Percentiles rank a stretch among this genome's conserved stretches.
These are phyloP conservation scores for Osedax frankpressi DNA, from an alignment of 2,888 invertebrate species.

Conservation along the genomic window DNA sequence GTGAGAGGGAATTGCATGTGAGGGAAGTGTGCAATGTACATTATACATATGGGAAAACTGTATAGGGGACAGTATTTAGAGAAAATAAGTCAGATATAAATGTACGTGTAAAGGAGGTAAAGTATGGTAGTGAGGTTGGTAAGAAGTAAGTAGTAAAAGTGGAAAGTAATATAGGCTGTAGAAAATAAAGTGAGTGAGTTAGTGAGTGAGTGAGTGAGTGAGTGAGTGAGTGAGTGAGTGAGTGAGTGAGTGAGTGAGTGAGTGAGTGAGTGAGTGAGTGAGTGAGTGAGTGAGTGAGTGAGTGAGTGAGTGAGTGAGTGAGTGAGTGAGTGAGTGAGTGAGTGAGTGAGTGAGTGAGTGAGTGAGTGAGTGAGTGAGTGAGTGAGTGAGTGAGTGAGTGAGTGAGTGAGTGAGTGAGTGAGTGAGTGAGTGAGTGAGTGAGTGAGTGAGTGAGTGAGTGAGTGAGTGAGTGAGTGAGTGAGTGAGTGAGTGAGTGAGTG, in stretches of 20 bases:
- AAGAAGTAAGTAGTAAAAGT: too few species aligned
- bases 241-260: neutral
- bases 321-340: neutral
- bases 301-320: neutral
- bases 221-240: neutral
- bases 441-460: neutral
- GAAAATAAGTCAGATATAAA: too few species aligned
- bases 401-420: neutral
- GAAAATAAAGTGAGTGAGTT: too few species aligned
- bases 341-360: neutral
- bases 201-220: too few species aligned
- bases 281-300: neutral
- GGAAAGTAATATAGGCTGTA: too few species aligned
- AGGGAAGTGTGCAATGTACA: too few species aligned
- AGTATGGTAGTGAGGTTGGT: too few species aligned
- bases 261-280: neutral
- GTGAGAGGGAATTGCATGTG: too few species aligned
- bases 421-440: neutral
- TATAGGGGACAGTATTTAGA: too few species aligned
- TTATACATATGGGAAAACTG: too few species aligned
- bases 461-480: neutral
- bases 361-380: neutral
- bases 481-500: neutral
- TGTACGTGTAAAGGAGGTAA: too few species aligned
- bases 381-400: neutral